Conservation (phyloP, 2,888 invertebrate species). For the Molorchus minor region DNA sequence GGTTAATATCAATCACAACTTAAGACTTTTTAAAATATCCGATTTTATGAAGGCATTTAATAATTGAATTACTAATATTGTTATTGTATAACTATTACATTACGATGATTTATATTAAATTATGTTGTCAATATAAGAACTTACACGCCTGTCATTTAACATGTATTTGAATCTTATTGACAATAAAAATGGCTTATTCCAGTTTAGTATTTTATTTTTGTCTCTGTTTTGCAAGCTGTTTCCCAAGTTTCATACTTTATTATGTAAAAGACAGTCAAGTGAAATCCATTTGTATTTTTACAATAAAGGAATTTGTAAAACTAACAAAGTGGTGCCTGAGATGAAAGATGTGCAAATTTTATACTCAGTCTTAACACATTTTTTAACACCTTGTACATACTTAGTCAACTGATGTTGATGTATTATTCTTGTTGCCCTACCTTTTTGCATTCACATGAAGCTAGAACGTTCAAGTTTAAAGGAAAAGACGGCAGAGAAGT, state of each 20-base stretch:
- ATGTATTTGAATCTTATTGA: slow-evolving; percentile 10
- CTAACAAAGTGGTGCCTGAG: too few relatives aligned
- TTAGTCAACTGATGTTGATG: neutral
- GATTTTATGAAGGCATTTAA: slow-evolving; percentile 1
- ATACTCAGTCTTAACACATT: too few relatives aligned
- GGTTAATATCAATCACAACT: slow-evolving; percentile 2
- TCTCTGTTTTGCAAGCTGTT: too few relatives aligned
- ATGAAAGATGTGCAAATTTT: too few relatives aligned
- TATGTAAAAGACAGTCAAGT: too few relatives aligned
- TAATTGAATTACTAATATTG: slow-evolving; percentile 29
- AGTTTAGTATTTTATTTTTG: slow-evolving; percentile 1
- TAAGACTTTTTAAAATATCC: neutral
- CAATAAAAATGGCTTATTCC: slow-evolving; percentile 13
- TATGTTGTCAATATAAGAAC: slow-evolving; percentile 25
- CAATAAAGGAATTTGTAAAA: too few relatives aligned
- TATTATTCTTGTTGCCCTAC: neutral
- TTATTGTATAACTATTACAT: slow-evolving; percentile 47
- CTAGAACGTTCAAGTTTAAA: too few relatives aligned
- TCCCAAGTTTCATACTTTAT: too few relatives aligned
- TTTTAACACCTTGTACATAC: neutral
- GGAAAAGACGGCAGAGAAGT: too few relatives aligned
- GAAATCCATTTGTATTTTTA: too few relatives aligned
- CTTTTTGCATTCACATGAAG: too few relatives aligned
- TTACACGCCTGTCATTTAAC: slow-evolving; percentile 30
- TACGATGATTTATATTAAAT: slow-evolving; percentile 47